Evolutionary conservation across 2,113 vertebrate genomes (phyloP).

Genomic region (Hippoglossus stenolepis): DNA sequence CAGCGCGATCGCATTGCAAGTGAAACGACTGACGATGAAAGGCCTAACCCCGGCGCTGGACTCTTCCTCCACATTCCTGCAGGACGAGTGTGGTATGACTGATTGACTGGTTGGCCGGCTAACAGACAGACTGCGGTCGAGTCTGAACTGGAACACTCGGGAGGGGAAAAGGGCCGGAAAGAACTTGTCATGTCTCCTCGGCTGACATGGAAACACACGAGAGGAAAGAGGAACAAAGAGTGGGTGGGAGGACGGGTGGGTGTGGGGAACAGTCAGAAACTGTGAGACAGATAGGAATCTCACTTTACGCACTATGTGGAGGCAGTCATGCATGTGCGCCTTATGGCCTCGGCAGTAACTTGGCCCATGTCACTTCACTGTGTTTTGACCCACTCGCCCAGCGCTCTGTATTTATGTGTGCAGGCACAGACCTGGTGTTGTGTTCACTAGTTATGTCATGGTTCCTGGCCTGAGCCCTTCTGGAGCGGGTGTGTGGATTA

Average conservation of each 20-base stretch:
- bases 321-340: slow-evolving; percentile 43
- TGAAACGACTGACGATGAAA: slow-evolving; percentile 50
- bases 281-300: slow-evolving; percentile 43
- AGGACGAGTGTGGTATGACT: slow-evolving; percentile 63
- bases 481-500: slow-evolving; percentile 26
- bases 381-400: slow-evolving; percentile 23
- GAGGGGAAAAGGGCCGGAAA: slow-evolving; percentile 66
- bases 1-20: slow-evolving; percentile 35
- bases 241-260: neutral
- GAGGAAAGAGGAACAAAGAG: slow-evolving; percentile 26
- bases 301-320: slow-evolving; percentile 34
- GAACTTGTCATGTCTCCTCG: slow-evolving; percentile 75
- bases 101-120: slow-evolving; percentile 57
- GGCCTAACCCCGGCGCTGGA: slow-evolving; percentile 22
- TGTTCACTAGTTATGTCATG: slow-evolving; percentile 39
- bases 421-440: slow-evolving; percentile 25
- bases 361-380: slow-evolving; percentile 42
- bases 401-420: slow-evolving; percentile 36
- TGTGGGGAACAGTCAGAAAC: slow-evolving; percentile 4
- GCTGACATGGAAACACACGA: slow-evolving; percentile 66
- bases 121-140: slow-evolving; percentile 65
- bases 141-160: slow-evolving; percentile 62
- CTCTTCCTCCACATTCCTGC: slow-evolving; percentile 60
- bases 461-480: slow-evolving; percentile 27
- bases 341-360: slow-evolving; percentile 26